Percentiles rank a stretch among this genome's conserved stretches.
These are phyloP conservation scores for Atrina japonica DNA, from an alignment of 2,888 invertebrate genomes.

Conservation along the genomic window DNA sequence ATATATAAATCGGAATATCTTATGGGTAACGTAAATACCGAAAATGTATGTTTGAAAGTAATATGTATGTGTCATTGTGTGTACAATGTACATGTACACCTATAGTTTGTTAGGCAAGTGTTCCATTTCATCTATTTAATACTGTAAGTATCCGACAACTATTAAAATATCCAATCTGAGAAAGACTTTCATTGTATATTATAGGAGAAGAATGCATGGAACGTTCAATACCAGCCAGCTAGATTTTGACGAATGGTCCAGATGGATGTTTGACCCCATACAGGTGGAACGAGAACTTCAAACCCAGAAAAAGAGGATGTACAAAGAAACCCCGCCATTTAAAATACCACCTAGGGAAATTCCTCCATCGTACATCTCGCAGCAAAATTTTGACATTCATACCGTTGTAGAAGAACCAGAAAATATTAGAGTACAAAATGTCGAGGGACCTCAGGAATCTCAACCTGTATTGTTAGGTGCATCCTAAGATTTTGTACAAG, in stretches of 20 bases:
- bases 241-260: constrained; percentile 66
- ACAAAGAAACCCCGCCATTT: constrained; percentile 67
- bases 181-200: constrained; percentile 26
- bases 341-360: constrained; percentile 40
- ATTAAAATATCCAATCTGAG: too few relatives aligned
- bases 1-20: too few relatives aligned
- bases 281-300: constrained; percentile 67
- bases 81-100: too few relatives aligned
- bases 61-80: too few relatives aligned
- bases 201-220: constrained; percentile 67
- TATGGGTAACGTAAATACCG: too few relatives aligned
- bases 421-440: constrained; percentile 6
- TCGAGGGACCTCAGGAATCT: constrained; percentile 12
- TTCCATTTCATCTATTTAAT: too few relatives aligned
- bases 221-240: constrained; percentile 60
- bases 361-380: constrained; percentile 15
- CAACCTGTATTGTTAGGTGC: constrained; percentile 6
- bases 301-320: constrained; percentile 69
- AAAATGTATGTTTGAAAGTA: too few relatives aligned
- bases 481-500: constrained; percentile 8
- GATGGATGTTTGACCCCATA: constrained; percentile 48
- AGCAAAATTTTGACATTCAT: background rate
- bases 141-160: too few relatives aligned
- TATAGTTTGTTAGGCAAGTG: too few relatives aligned
- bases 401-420: constrained; percentile 19